These are phyloP conservation scores for Spilarctia lutea DNA, from an alignment of 2,888 invertebrate species.

Conservation along the genomic window DNA sequence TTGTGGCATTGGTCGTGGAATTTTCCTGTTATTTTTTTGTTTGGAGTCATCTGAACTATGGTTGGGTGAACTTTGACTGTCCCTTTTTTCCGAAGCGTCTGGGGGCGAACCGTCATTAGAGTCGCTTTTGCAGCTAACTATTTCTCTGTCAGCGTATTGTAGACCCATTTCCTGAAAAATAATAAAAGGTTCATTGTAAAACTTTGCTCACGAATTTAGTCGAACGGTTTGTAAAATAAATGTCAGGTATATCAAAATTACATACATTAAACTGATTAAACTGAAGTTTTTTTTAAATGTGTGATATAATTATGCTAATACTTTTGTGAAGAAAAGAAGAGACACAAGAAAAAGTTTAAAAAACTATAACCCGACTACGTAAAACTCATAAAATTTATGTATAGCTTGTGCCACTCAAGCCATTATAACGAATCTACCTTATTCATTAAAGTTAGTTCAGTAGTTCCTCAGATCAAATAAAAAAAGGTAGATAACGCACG, in stretches of 20 bases:
- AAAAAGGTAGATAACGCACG: no score
- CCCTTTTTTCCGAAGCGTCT: slow-evolving; percentile 61
- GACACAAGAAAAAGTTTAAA: no score
- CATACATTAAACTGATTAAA: not conserved
- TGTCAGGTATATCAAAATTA: not conserved
- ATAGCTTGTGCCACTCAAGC: no score
- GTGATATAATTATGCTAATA: not conserved
- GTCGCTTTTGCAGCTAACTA: slow-evolving; percentile 77
- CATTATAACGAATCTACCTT: no score
- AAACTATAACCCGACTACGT: no score
- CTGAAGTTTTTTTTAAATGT: not conserved
- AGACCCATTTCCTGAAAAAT: slow-evolving; percentile 80
- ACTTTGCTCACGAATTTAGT: not conserved
- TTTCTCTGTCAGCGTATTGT: slow-evolving; percentile 74
- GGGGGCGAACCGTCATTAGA: slow-evolving; percentile 73
- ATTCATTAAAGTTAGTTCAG: no score
- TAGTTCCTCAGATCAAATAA: no score
- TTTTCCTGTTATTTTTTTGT: slow-evolving; percentile 71
- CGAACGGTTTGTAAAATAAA: not conserved
- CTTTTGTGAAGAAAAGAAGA: not conserved
- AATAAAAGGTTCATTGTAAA: not conserved
- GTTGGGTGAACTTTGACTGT: slow-evolving; percentile 62
- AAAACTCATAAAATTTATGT: no score
- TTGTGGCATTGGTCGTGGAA: slow-evolving; percentile 90
- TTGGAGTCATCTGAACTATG: slow-evolving; percentile 65